Base-by-base conservation (phyloP, 2,797 vertebrate genomes). In the Brachymystax lenok region DNA sequence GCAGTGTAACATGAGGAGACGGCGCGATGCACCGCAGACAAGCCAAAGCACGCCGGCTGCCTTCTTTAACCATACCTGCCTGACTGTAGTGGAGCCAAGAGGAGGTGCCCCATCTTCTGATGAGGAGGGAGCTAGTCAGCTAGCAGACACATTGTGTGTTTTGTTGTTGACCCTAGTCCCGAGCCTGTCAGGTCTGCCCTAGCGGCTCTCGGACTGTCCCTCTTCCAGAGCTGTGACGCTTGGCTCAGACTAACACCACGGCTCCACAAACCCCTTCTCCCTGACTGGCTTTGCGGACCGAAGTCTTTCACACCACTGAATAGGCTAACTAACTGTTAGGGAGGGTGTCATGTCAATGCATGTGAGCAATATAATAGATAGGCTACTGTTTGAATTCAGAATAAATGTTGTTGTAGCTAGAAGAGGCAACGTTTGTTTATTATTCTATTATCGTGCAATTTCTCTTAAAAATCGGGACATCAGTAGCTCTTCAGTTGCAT, bases 11-110 rank as follows among this genome's bases (percentile, higher is more conserved):
- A 54, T 52, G 30, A 40, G 28, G 21, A 56, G 68, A 61, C 24
- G 28, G 51, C 24, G 19, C 21, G 19, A 76, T 40, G 68, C 71
- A 66, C 71, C 21, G 35, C 56, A 19, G 54, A n/a, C 74, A 78
- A 64, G 80, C 71, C 19, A 66, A 16, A 27, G 52, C 77, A 63
- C 14, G 70, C 24, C 35, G 14, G n/a, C 16, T 21, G 7, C 61
- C 24, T 40, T 50, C 74, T 68, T 51, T 46, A 59, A 51, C 35
- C 30, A 19, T 69, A 69, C 74, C 70, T 19, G 16, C 59, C 69
- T 67, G 24, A 61, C 69, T 14, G 14, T 51, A 51, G 68, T 63
- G 68, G 30, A 67, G 64, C 64, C 64, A 67, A 64, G 61, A 64
- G 64, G 64, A 66, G 63, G 63, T 30, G 64, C 64, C 64, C n/a